phyloP scores from a whole-genome alignment of 1,140 invertebrate genomes.

The Laodelphax striatellus region DNA sequence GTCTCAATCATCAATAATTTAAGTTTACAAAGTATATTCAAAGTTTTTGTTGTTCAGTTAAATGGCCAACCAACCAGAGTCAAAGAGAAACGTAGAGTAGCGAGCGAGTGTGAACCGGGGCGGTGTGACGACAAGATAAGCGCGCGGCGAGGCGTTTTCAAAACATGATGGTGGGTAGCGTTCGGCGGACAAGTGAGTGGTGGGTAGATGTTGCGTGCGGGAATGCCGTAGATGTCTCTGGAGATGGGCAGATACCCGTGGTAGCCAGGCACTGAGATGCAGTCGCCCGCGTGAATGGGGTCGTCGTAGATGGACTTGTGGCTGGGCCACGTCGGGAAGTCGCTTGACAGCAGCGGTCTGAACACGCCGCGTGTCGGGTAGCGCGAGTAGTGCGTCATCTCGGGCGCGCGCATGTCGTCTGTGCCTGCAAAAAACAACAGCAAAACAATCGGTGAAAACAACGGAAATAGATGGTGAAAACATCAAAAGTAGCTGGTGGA shows the following conservation, averaged over 20 bases:
- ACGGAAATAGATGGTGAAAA: too few species aligned
- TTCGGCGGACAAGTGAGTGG: slow-evolving; percentile 64
- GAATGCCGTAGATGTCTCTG: slow-evolving; percentile 77
- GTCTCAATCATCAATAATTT: too few species aligned
- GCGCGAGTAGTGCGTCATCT: slow-evolving; percentile 51
- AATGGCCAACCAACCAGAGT: too few species aligned
- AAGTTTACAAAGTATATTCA: too few species aligned
- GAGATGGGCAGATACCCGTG: slow-evolving; percentile 67
- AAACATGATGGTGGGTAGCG: slow-evolving; percentile 66
- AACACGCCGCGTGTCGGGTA: slow-evolving; percentile 50
- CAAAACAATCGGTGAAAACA: not conserved
- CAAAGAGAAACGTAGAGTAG: too few species aligned
- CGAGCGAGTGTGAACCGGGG: too few species aligned
- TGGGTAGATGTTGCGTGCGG: slow-evolving; percentile 74
- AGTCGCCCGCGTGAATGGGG: slow-evolving; percentile 60
- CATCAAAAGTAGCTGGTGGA: too few species aligned
- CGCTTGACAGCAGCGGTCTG: slow-evolving; percentile 38
- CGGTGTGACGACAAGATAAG: too few species aligned
- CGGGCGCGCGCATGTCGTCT: slow-evolving; percentile 78
- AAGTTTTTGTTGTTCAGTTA: too few species aligned
- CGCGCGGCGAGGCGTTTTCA: slow-evolving; percentile 1
- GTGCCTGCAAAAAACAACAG: slow-evolving; percentile 55
- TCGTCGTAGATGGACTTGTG: slow-evolving; percentile 77
- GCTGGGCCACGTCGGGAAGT: slow-evolving; percentile 51
- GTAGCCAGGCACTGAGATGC: slow-evolving; percentile 74